Conservation (phyloP, 2,797 vertebrate species). For the Sciurus carolinensis region DNA sequence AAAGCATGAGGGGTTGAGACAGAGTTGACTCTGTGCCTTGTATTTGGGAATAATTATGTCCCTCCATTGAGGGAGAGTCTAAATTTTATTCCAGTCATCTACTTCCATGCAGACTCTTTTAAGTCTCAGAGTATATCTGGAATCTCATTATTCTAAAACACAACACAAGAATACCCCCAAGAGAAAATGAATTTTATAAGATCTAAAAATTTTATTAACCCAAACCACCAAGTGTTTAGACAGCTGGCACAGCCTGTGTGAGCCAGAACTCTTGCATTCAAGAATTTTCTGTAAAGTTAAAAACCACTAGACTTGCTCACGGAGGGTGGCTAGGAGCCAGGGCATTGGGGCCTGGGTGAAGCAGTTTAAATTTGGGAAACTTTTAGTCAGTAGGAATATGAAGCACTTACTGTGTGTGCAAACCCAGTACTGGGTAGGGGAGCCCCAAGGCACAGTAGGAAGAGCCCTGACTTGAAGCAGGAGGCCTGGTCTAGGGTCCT, state of each 20-base stretch:
- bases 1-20: not conserved
- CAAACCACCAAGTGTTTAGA: not conserved
- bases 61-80: not conserved
- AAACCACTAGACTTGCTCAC: not conserved
- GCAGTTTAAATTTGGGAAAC: not conserved
- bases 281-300: conserved; percentile 58
- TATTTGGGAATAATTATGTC: not conserved
- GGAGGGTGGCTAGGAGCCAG: not conserved
- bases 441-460: not conserved
- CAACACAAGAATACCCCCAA: conserved; percentile 59
- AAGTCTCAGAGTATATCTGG: not conserved
- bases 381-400: not conserved
- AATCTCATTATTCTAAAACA: conserved; percentile 65
- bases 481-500: not conserved
- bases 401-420: not conserved
- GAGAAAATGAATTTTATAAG: conserved; percentile 61
- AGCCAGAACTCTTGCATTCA: not conserved
- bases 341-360: not conserved
- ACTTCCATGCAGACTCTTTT: not conserved
- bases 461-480: not conserved
- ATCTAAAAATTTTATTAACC: conserved; percentile 69
- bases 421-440: not conserved
- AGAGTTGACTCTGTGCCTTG: not conserved
- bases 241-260: conserved; percentile 17
- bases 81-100: conserved; percentile 25